These are phyloP conservation scores for Gymnocypris eckloni DNA, from an alignment of 2,797 vertebrate species.

Conservation along the genomic window DNA sequence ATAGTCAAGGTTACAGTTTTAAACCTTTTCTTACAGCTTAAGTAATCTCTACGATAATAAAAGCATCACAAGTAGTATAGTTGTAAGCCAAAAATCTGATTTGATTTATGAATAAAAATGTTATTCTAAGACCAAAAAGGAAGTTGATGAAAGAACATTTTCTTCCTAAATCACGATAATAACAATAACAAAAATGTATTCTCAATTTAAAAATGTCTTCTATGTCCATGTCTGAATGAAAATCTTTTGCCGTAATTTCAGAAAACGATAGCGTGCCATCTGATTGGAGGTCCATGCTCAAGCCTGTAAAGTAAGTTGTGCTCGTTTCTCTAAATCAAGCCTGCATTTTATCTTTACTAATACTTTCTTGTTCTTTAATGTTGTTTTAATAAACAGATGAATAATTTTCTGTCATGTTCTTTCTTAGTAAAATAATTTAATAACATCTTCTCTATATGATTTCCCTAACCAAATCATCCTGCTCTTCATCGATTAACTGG, in stretches of 20 bases:
- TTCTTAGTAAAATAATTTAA: not conserved
- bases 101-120: not conserved
- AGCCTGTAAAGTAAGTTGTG: slow-evolving; percentile 80
- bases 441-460: not conserved
- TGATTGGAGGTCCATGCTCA: slow-evolving; percentile 87
- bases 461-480: slow-evolving; percentile 57
- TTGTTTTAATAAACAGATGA: not conserved
- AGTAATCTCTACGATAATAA: no score
- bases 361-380: slow-evolving; percentile 5
- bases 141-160: not conserved
- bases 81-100: not conserved
- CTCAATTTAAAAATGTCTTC: not conserved
- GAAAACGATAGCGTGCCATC: slow-evolving; percentile 73
- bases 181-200: not conserved
- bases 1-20: not conserved
- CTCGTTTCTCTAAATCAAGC: not conserved
- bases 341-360: not conserved
- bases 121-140: not conserved
- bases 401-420: not conserved
- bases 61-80: no score
- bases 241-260: slow-evolving; percentile 40
- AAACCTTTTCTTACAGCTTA: no score
- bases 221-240: not conserved
- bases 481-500: slow-evolving; percentile 61
- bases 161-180: not conserved